A percentile compares a stretch with the other conserved stretches of the same genome.
phyloP scores from a whole-genome alignment of 2,797 vertebrate species.

The Notoglanidium macrostoma region DNA sequence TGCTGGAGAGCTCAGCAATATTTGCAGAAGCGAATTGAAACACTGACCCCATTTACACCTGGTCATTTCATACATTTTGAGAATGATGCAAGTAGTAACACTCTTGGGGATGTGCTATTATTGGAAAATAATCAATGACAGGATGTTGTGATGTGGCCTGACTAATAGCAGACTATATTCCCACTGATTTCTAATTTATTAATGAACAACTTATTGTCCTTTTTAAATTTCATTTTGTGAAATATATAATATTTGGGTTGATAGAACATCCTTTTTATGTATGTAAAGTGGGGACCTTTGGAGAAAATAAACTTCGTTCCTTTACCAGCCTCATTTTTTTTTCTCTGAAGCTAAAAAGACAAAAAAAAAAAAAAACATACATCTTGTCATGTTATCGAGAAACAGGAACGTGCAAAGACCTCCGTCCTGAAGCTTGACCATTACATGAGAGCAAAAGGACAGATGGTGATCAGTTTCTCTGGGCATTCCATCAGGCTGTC shows the following conservation, averaged over 20 bases:
- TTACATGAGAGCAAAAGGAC: neutral
- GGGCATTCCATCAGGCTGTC: neutral
- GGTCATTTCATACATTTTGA: neutral
- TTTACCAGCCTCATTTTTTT: neutral
- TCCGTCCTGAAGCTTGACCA: neutral
- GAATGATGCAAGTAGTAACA: neutral
- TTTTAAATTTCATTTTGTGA: neutral
- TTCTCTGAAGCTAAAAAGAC: neutral
- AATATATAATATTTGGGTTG: neutral
- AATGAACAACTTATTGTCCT: neutral
- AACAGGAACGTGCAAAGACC: neutral
- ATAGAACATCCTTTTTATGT: too few relatives aligned
- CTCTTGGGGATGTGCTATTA: neutral
- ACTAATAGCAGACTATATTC: neutral
- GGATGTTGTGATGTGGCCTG: neutral
- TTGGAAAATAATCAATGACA: neutral
- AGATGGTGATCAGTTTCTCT: neutral
- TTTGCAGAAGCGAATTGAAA: constrained; percentile 1
- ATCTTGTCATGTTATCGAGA: neutral
- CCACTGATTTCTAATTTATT: neutral
- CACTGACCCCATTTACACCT: neutral
- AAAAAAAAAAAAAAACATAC: neutral
- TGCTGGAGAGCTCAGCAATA: neutral
- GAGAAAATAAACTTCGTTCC: neutral
- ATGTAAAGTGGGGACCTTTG: too few relatives aligned